A percentile compares a stretch with the other conserved stretches of the same genome.
phyloP scores from a whole-genome alignment of 2,888 invertebrate species.

The Caenorhabditis imperialis region DNA sequence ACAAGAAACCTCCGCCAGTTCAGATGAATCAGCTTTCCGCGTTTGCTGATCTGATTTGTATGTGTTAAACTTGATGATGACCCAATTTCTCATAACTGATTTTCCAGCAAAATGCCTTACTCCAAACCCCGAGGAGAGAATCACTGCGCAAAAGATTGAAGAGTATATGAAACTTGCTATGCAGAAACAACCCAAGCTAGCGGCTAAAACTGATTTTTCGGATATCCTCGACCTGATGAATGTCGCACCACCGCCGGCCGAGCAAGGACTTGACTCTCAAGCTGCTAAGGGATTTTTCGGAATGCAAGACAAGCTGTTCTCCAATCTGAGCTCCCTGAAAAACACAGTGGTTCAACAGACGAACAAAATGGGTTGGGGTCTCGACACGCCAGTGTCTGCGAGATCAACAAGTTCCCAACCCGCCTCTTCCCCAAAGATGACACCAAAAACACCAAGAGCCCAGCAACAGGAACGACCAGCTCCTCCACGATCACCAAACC shows the following conservation, averaged over 20 bases:
- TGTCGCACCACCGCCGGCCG: conserved; percentile 5
- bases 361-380: conserved; percentile 41
- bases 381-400: conserved; percentile 5
- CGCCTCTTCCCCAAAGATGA: conserved; percentile 20
- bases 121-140: conserved; percentile 47
- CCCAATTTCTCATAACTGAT: no score
- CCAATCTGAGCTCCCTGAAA: conserved; percentile 35
- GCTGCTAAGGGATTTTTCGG: conserved; percentile 35
- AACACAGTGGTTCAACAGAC: conserved; percentile 52
- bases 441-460: conserved; percentile 17
- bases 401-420: conserved; percentile 7
- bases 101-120: conserved; percentile 46
- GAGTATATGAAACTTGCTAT: conserved; percentile 41
- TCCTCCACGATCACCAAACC: background rate
- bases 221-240: conserved; percentile 49
- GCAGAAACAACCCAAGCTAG: conserved; percentile 43
- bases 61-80: no score
- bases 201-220: conserved; percentile 39
- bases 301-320: conserved; percentile 52
- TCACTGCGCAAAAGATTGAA: conserved; percentile 39
- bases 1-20: conserved; percentile 48
- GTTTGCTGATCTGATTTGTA: conserved; percentile 43
- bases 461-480: conserved; percentile 9
- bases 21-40: conserved; percentile 42
- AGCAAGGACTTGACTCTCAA: conserved; percentile 27